phyloP scores from a whole-genome alignment of 1,140 invertebrate species.

The Brachystomella parvula region DNA sequence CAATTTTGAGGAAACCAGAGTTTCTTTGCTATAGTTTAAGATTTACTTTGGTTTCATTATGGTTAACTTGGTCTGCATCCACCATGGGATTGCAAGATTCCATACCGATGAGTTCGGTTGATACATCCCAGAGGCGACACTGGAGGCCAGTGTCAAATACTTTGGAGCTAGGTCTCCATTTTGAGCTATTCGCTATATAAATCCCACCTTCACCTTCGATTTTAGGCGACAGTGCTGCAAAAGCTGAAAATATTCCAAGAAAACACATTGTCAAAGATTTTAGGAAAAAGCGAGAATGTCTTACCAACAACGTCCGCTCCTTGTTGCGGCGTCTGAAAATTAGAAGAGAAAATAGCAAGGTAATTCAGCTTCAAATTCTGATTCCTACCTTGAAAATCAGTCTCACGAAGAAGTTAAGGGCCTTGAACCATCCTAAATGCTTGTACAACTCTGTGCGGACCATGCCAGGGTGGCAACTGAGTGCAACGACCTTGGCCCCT shows the following conservation, averaged over 20 bases:
- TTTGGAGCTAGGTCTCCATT: slow-evolving; percentile 11
- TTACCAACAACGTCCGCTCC: slow-evolving; percentile 40
- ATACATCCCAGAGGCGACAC: slow-evolving; percentile 14
- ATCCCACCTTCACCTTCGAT: slow-evolving; percentile 25
- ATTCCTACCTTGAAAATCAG: slow-evolving; percentile 13
- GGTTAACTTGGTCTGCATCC: no score
- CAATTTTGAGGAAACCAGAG: no score
- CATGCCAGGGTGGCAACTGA: slow-evolving; percentile 78
- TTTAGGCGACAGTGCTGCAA: slow-evolving; percentile 28
- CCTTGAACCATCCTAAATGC: slow-evolving; percentile 5
- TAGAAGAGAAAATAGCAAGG: slow-evolving; percentile 52
- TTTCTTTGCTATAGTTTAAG: no score
- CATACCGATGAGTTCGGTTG: neutral
- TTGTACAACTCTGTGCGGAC: slow-evolving; percentile 68
- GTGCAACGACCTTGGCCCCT: slow-evolving; percentile 54
- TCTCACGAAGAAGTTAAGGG: slow-evolving; percentile 8
- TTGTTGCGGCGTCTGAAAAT: slow-evolving; percentile 43
- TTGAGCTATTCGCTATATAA: slow-evolving; percentile 19
- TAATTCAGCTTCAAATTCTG: no score
- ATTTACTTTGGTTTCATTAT: no score
- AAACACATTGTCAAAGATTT: neutral
- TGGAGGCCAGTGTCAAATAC: slow-evolving; percentile 12
- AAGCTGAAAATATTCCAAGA: slow-evolving; percentile 24
- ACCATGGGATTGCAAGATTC: no score
- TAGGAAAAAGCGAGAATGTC: neutral